Base-by-base conservation (phyloP, 2,797 vertebrate genomes). In the Lithobates sylvaticus region DNA sequence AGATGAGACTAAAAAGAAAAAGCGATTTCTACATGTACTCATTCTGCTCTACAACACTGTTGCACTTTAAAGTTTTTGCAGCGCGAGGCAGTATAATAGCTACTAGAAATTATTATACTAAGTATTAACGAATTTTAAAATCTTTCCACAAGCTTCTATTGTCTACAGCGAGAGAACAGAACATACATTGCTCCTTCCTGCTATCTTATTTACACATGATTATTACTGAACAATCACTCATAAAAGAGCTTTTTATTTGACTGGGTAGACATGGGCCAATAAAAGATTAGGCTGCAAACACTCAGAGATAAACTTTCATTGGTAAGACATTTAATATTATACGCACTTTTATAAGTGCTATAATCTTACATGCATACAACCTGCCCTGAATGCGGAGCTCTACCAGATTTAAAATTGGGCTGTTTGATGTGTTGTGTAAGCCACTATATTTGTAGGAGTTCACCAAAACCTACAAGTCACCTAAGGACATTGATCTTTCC, bases 201-300 rank as follows among this genome's bases (percentile, higher is more conserved):
- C 58, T 83, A 83, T 83, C 72, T 83, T 83, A 67, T 75, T 75
- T 83, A 83, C 81, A 75, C 70, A 75, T 50, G 70, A 74, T 83
- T 83, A 83, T 83, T 74, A 83, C 71, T 75, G 70, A 83, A 64
- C 72, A 83, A 75, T 83, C 71, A 65, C 61, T 36, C 71, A 75
- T 83, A 83, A 75, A 83, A 75, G 58, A 83, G 81, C 36, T 65
- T 83, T 83, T 74, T 83, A 67, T 83, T 75, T 83, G 81, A 83
- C 75, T 74, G 81, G 23, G 70, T 36, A 83, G 72, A 75, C 81
- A 67, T 6, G 54, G 80, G 72, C 81, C 81, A 81, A 73, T 81
- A 72, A 81, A 81, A 73, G 79, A 81, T 81, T 81, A 81, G 58
- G 79, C 69, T 21, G 79, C 79, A 72, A 81, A 81, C 69, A 81